Evolutionary conservation across 30 jellyfish, hydroid and myxozoan species (phyloP), one percentile per base, ranked within the genome.

Genomic region (Pseudorhiza aurosa): DNA sequence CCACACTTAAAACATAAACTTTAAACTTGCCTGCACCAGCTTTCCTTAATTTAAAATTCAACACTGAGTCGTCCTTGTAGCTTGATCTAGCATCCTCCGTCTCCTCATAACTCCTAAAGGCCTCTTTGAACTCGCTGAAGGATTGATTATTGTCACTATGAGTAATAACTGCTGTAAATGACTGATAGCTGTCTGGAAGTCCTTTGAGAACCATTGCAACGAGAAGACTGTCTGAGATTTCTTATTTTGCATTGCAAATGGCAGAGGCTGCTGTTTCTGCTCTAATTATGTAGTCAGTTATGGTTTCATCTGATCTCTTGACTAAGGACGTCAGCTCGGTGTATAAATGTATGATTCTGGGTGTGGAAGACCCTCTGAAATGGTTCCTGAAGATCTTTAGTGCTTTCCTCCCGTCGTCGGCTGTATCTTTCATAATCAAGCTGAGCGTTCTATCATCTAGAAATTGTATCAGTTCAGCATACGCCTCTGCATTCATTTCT

Each of bases 131-230:
- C 55, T 69, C 64, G 15, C 44, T 43, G 51, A 71, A 42, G 51
- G 60, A 19, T 71, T 71, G 85, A 6, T 12, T 44, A 11, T 39
- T 45, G 81, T 67, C 68, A n/a, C 39, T 39, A 42, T 67, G 81
- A 26, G 81, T 36, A 71, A 28, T 22, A 5, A 71, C 85, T 15
- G 85, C 17, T 44, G 42, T 4, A 50, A 71, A 71, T 9, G 72
- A 24, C 35, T 71, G 18, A 28, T 39, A 71, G 10, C 26, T 35
- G 28, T n/a, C 75, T 71, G 85, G 85, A 18, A 44, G 85, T 30
- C 85, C 85, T 50, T 71, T 50, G 25, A 71, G 46, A 27, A 71
- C 85, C 76, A 71, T 71, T 28, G 53, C 75, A 27, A 71, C 47
- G 8, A 45, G 55, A 44, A 71, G 76, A 21, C 85, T 45, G 43